phyloP scores from a whole-genome alignment of 2,888 invertebrate genomes.

The Tetanocera ferruginea region DNA sequence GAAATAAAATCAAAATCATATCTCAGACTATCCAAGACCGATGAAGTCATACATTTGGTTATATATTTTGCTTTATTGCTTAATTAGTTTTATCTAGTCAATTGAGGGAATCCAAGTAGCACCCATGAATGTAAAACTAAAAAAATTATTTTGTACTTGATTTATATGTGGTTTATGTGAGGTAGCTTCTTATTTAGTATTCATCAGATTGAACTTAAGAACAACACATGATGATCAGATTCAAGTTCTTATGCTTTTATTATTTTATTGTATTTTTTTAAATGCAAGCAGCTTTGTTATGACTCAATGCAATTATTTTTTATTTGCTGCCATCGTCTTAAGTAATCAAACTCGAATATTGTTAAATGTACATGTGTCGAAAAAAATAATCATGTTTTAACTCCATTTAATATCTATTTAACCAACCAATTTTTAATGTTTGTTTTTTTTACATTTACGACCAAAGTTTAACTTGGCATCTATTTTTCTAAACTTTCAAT shows the following conservation, averaged over 20 bases:
- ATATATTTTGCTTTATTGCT: conserved; percentile 8
- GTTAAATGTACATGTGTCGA: background rate
- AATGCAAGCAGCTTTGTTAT: too few relatives aligned
- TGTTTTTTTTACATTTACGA: background rate
- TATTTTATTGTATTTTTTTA: too few relatives aligned
- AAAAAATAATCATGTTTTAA: background rate
- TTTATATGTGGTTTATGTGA: conserved; percentile 15
- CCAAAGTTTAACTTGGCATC: conserved; percentile 2
- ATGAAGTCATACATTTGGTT: background rate
- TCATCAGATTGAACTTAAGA: conserved; percentile 5
- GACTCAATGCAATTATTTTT: too few relatives aligned
- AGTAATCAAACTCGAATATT: conserved; percentile 11
- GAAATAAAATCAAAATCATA: conserved; percentile 17
- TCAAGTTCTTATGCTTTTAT: too few relatives aligned
- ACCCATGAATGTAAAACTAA: too few relatives aligned
- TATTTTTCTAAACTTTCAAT: conserved; percentile 12
- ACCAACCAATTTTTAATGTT: background rate
- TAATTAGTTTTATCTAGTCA: conserved; percentile 56
- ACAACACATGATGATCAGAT: background rate
- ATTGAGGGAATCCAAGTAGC: conserved; percentile 51
- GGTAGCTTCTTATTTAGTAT: conserved; percentile 12
- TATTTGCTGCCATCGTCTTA: too few relatives aligned
- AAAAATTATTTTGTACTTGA: too few relatives aligned
- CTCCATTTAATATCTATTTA: background rate
- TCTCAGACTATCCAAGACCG: conserved; percentile 7